Evolutionary conservation across 2,888 invertebrate genomes (phyloP), one percentile per base, ranked within the genome.

Genomic region (Watsonalla cultraria): DNA sequence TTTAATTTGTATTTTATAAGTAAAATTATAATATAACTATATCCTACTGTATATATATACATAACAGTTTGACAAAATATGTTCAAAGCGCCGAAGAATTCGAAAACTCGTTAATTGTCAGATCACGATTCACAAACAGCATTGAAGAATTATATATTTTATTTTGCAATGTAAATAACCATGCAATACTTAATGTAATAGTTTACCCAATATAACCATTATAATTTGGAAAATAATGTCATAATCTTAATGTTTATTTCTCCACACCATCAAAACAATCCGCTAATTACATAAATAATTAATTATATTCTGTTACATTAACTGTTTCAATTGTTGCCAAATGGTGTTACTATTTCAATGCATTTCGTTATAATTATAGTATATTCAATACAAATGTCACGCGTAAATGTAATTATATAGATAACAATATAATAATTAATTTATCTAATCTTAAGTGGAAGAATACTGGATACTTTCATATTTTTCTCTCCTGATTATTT

Each of bases 201-300:
- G 24, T 24, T 24, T 24, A 24, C 37, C 37, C 0, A 37, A 37
- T 37, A 37, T n/a, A 24, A 24, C 24, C 24, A 24, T 24, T 24
- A 24, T 24, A 24, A 24, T 24, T 24, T 24, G 24, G 24, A 24
- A 24, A 24, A 24, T 24, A 1, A 24, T 24, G 24, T 24, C 24
- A 24, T 24, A 37, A 8, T 37, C 7, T 8, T 37, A 37, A 37
- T 8, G 9, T 37, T 7, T 11, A 42, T 9, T 42, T 42, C 11
- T 11, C 11, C 42, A 11, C 5, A 42, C 35, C 35, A 48, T 15
- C 14, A 49, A 48, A 35, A 14, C 46, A n/a, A 49, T 45, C 49
- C 45, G 34, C 63, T 56, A 64, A 59, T 66, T 60, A 57, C 56
- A 54, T 58, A 48, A 52, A 9, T 54, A 65, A 63, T 65, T 61